Evolutionary conservation across 2,797 vertebrate species (phyloP), one percentile per base, ranked within the genome.

Genomic region (Borostomias antarcticus): DNA sequence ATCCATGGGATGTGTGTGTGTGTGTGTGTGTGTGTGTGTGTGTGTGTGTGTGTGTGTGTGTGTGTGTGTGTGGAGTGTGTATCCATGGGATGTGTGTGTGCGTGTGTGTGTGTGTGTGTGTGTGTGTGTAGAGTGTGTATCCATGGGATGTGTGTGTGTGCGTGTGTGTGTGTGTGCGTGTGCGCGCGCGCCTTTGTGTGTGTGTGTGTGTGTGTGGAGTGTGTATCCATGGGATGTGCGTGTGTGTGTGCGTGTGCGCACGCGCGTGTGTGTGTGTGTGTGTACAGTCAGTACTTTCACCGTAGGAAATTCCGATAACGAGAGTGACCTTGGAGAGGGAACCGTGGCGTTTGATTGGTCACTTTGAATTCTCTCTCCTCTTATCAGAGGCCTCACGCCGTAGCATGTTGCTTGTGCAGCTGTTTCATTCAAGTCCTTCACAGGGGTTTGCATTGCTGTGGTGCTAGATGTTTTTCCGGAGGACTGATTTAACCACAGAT

Each of bases 41-140:
- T 5, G 35, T 37, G 35, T 5, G 35, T 37, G 35, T 5, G 35
- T 37, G 35, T 5, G 35, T 37, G 35, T 5, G 6, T 37, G 35
- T 5, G 7, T 37, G 7, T 5, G 6, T 70, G 35, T 65, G 30
- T 66, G 50, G n/a, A n/a, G n/a, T n/a, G n/a, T n/a, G n/a, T n/a
- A n/a, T 37, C 30, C 25, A 32, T 58, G 56, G 8, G 8, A n/a
- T 47, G 56, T 50, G 43, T 58, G 35, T 37, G 35, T 5, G 35
- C 13, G 35, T 5, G 7, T 37, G 35, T 37, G 1, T 37, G 35
- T 37, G 7, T 37, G 35, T 37, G 35, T 37, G 35, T 5, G 1
- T 37, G 1, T 5, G 35, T 37, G 35, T 37, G 35, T 37, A n/a
- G n/a, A n/a, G n/a, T n/a, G n/a, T n/a, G n/a, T n/a, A n/a, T n/a